Conservation (phyloP, 2,797 vertebrate species). For the Galaxias olidus region DNA sequence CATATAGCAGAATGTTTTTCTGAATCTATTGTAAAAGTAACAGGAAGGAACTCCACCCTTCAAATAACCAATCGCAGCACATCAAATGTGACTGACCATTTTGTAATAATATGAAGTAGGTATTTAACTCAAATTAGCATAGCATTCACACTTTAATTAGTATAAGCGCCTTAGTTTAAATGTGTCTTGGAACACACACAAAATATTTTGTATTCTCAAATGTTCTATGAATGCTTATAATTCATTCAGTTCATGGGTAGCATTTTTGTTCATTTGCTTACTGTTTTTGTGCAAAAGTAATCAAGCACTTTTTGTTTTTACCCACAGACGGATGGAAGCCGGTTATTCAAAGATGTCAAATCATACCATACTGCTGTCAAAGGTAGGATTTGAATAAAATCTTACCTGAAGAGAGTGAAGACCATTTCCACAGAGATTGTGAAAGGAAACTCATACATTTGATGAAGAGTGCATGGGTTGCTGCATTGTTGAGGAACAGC, state of each 20-base stretch:
- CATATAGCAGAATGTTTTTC: not conserved
- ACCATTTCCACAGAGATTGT: not conserved
- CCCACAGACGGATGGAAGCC: conserved; percentile 80
- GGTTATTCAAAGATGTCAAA: conserved; percentile 88
- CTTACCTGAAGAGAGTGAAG: not conserved
- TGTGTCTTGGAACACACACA: no score
- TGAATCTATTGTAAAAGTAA: not conserved
- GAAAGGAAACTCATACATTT: no score
- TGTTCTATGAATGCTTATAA: no score
- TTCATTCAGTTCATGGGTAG: no score
- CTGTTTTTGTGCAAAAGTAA: not conserved
- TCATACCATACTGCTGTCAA: conserved; percentile 84
- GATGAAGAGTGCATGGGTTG: no score
- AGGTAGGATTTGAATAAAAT: conserved; percentile 68
- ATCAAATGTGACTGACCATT: not conserved
- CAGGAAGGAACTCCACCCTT: conserved; percentile 47
- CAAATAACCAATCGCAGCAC: not conserved
- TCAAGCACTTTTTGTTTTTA: conserved; percentile 11
- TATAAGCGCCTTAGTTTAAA: no score
- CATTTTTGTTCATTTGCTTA: not conserved
- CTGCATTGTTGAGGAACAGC: no score
- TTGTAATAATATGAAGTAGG: no score
- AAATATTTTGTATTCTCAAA: no score
- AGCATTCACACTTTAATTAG: no score
- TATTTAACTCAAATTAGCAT: no score